phyloP scores from a whole-genome alignment of 2,888 invertebrate species.

The Tiliacea citrago region DNA sequence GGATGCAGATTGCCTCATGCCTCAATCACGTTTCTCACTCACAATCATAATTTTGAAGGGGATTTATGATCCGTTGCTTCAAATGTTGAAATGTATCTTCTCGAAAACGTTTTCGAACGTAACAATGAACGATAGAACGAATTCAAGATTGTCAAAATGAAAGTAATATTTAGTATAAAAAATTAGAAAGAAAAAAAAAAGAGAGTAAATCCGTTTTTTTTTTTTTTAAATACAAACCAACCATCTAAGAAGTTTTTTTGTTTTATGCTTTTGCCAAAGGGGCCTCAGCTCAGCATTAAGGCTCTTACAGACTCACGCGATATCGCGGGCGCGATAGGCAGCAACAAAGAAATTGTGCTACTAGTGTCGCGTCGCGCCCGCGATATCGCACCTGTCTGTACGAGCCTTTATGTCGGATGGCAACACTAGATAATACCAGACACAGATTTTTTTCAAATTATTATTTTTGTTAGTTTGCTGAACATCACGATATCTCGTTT shows the following conservation, averaged over 20 bases:
- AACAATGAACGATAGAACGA: not conserved
- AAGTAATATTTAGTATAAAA: too few relatives aligned
- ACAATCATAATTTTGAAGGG: not conserved
- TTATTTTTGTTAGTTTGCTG: not conserved
- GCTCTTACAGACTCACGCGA: too few relatives aligned
- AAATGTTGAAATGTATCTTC: not conserved
- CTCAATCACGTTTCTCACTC: not conserved
- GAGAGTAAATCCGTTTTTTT: not conserved
- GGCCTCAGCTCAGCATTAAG: not conserved
- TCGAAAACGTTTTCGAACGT: not conserved
- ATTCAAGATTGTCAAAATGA: too few relatives aligned
- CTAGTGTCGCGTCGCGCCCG: too few relatives aligned
- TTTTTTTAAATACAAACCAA: not conserved
- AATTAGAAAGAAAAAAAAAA: not conserved
- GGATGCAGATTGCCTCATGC: not conserved
- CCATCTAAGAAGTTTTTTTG: not conserved
- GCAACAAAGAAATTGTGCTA: too few relatives aligned
- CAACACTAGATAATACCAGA: not conserved
- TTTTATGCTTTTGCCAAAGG: not conserved
- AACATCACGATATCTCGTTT: not conserved
- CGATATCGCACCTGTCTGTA: too few relatives aligned
- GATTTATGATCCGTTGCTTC: not conserved
- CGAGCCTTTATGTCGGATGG: not conserved
- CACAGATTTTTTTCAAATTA: not conserved
- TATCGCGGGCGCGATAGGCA: too few relatives aligned